Conservation (phyloP, 1,140 invertebrate genomes). For the Orchestia grillus region DNA sequence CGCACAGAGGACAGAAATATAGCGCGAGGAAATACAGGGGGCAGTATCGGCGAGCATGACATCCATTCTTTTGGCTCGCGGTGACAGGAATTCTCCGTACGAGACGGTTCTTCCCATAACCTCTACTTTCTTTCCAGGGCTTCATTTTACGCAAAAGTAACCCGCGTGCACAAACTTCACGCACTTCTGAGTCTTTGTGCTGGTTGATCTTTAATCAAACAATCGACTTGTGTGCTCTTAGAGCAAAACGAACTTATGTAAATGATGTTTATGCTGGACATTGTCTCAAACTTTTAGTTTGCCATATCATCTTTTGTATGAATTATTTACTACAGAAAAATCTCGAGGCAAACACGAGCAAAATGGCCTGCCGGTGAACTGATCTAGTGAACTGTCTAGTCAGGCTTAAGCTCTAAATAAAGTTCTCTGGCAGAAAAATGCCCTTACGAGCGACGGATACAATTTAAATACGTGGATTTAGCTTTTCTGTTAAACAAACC, state of each 20-base stretch:
- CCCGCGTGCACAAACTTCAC: background rate
- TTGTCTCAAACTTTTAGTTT: background rate
- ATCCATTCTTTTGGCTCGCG: conserved; percentile 6
- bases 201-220: background rate
- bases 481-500: too few relatives aligned
- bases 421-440: background rate
- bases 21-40: background rate
- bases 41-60: background rate
- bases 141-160: background rate
- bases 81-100: conserved; percentile 6
- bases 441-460: too few relatives aligned
- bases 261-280: background rate
- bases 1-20: background rate
- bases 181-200: background rate
- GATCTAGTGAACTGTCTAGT: background rate
- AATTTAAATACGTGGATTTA: too few relatives aligned
- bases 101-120: background rate
- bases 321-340: background rate
- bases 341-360: background rate
- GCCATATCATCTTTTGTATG: background rate
- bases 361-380: background rate
- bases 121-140: background rate
- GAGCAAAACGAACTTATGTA: background rate
- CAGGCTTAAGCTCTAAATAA: background rate
- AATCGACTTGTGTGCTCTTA: background rate